These are phyloP conservation scores for Eriosoma lanigerum DNA, from an alignment of 1,140 invertebrate species.

Conservation along the genomic window DNA sequence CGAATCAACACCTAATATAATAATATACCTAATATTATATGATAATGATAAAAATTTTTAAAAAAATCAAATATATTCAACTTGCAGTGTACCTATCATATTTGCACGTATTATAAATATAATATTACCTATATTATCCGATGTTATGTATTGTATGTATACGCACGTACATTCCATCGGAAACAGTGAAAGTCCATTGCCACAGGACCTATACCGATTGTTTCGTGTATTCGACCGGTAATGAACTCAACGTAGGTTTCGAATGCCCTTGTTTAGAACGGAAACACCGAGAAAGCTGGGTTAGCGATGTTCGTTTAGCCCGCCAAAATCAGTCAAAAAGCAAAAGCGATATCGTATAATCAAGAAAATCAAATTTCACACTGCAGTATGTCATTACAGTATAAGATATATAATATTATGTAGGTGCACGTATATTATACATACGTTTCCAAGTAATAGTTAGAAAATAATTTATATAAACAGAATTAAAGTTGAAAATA, in stretches of 20 bases:
- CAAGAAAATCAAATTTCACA: not conserved
- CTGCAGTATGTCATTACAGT: not conserved
- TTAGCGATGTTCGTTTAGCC: not conserved
- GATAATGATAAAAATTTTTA: no score
- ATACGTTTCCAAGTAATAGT: no score
- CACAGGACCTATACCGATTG: slow-evolving; percentile 13
- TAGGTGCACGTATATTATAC: no score
- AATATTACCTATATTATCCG: no score
- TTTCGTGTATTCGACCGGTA: slow-evolving; percentile 44
- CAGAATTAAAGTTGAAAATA: no score
- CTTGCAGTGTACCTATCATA: no score
- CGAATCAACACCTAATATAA: no score
- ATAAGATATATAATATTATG: no score
- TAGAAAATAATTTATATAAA: no score
- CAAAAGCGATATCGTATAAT: not conserved
- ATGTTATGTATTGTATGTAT: not conserved
- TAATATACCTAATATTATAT: no score
- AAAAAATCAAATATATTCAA: no score
- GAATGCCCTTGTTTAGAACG: slow-evolving; percentile 34
- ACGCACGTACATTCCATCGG: not conserved
- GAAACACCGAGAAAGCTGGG: slow-evolving; percentile 27
- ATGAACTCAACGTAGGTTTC: slow-evolving; percentile 36
- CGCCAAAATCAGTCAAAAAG: slow-evolving; percentile 6
- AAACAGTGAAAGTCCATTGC: slow-evolving; percentile 43
- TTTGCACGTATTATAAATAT: no score